Base-by-base conservation (phyloP, 2,888 invertebrate genomes). In the Baccha elongata region DNA sequence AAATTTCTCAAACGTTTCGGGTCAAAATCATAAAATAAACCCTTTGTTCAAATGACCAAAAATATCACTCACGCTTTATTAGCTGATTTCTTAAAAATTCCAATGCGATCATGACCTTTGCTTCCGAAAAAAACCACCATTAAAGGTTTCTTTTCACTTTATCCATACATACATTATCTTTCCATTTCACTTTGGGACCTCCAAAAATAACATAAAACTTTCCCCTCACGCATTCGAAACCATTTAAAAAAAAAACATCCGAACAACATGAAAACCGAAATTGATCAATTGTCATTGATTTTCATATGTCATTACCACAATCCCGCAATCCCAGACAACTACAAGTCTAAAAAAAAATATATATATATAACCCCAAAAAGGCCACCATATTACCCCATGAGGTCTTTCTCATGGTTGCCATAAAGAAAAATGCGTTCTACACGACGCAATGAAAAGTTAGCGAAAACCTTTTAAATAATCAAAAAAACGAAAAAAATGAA, bases 401-500 rank as follows among this genome's bases (percentile, higher is more conserved):
- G 32, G 44, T 60, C 60, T 55, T 3, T 19, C 11, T 44, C 32
- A 67, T 42, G 32, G 53, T 53, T 53, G 21, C 29, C 60, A 78
- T 83, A 83, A 83, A 83, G 78, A 68, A 83, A 78, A 83, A 83
- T 83, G 83, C 83, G 83, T 83, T 83, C 83, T 55, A 76, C 83
- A 83, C 83, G 78, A 83, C 78, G 83, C 83, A 78, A 72, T 65
- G 21, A 44, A 55, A 26, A 37, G 40, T 60, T 29, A 26, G 37
- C 75, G n/a, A 52, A 64, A 71, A 5, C n/a, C 29, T 35, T 10
- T 19, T 11, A 21, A 29, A 29, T 10, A 17, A n/a, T n/a, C n/a
- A n/a, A n/a, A n/a, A n/a, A 44, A 44, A 21, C 8, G 37, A 3
- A 29, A 53, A 32, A 2, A n/a, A 19, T n/a, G 29, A 19, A 44